phyloP scores from a whole-genome alignment of 2,888 invertebrate genomes.

The Calameuta filiformis region DNA sequence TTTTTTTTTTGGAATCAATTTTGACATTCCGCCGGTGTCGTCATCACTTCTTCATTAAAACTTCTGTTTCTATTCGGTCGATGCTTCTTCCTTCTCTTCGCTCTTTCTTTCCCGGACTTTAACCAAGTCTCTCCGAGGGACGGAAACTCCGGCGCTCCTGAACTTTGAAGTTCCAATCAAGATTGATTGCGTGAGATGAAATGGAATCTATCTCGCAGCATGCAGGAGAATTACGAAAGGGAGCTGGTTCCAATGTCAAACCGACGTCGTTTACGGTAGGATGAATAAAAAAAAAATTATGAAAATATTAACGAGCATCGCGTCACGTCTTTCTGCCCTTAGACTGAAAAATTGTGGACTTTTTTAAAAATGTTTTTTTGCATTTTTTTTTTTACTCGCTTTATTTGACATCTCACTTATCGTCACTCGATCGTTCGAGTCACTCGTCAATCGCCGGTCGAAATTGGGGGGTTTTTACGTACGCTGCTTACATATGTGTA shows the following conservation, averaged over 20 bases:
- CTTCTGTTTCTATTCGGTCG: constrained; percentile 7
- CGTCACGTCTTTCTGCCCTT: too few species aligned
- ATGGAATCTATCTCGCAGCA: constrained; percentile 47
- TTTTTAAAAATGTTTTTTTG: too few species aligned
- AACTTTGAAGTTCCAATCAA: constrained; percentile 56
- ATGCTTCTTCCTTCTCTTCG: neutral
- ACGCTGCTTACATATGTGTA: too few species aligned
- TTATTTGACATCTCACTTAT: too few species aligned
- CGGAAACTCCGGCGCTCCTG: constrained; percentile 17
- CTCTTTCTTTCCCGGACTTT: constrained; percentile 4
- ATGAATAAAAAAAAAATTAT: too few species aligned
- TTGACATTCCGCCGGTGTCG: neutral
- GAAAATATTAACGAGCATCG: too few species aligned
- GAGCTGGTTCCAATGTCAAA: constrained; percentile 8
- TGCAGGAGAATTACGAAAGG: constrained; percentile 32
- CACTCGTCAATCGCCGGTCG: too few species aligned
- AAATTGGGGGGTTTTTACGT: too few species aligned
- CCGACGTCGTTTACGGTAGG: too few species aligned
- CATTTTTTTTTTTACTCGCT: too few species aligned
- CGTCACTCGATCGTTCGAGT: too few species aligned
- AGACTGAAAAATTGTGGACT: too few species aligned
- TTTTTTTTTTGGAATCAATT: neutral
- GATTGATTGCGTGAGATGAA: constrained; percentile 56
- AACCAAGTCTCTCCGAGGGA: constrained; percentile 5
- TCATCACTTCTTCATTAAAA: constrained; percentile 3